Evolutionary conservation across 1,140 invertebrate genomes (phyloP).

Genomic region (Drosophila pruinosa): DNA sequence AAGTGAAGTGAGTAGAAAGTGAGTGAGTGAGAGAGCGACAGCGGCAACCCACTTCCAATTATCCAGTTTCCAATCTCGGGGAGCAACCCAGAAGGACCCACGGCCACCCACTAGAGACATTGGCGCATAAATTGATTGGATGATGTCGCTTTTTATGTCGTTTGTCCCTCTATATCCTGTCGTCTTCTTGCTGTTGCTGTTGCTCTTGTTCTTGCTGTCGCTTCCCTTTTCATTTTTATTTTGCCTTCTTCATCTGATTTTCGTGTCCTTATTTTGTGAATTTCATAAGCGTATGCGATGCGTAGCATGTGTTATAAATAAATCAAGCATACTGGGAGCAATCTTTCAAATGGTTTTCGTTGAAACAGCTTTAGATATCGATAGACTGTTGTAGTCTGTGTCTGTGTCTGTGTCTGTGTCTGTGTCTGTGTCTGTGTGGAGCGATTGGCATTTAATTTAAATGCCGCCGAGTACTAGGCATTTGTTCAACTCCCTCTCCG

Average conservation of each 20-base stretch:
- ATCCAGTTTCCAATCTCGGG: slow-evolving; percentile 73
- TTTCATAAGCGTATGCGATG: slow-evolving; percentile 72
- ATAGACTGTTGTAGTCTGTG: neutral
- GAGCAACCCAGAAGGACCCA: slow-evolving; percentile 26
- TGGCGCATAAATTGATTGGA: slow-evolving; percentile 80
- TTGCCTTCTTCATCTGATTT: neutral
- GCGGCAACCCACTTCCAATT: slow-evolving; percentile 65
- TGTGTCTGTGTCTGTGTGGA: neutral
- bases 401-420: neutral
- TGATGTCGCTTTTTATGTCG: slow-evolving; percentile 80
- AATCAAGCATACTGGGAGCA: slow-evolving; percentile 69
- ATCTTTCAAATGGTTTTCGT: slow-evolving; percentile 49
- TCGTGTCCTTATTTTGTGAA: slow-evolving; percentile 50
- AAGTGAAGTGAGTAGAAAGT: slow-evolving; percentile 15
- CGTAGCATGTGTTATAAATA: slow-evolving; percentile 79
- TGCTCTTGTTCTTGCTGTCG: slow-evolving; percentile 8
- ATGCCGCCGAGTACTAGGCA: slow-evolving; percentile 37
- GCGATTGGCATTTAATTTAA: slow-evolving; percentile 70
- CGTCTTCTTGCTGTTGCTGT: slow-evolving; percentile 1
- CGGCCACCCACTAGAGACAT: slow-evolving; percentile 62
- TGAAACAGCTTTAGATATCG: slow-evolving; percentile 38
- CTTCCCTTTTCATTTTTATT: neutral
- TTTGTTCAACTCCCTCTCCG: neutral
- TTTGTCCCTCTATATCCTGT: slow-evolving; percentile 46
- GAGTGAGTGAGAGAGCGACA: neutral